Percentiles rank a stretch among this genome's conserved stretches.
phyloP scores from a whole-genome alignment of 2,888 invertebrate species.

The Chaetoderma sp. region DNA sequence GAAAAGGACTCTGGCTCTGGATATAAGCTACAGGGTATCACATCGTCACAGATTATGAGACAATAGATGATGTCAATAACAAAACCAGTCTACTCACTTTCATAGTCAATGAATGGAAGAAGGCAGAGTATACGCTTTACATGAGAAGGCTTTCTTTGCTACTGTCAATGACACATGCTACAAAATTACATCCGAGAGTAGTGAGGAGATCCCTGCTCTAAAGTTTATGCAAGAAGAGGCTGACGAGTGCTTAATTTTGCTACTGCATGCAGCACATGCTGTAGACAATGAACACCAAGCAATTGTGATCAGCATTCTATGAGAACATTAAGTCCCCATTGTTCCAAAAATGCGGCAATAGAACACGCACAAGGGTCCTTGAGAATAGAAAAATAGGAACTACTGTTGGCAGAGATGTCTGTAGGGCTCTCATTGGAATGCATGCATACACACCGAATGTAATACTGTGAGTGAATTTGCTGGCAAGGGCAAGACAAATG shows the following conservation, averaged over 20 bases:
- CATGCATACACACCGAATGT: slow-evolving; percentile 24
- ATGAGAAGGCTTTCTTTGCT: slow-evolving; percentile 30
- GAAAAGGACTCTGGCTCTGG: neutral
- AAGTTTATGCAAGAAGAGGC: slow-evolving; percentile 43
- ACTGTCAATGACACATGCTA: slow-evolving; percentile 23
- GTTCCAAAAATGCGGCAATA: slow-evolving; percentile 27
- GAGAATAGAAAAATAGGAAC: slow-evolving; percentile 28
- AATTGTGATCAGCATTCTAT: slow-evolving; percentile 26
- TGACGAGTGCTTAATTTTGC: slow-evolving; percentile 30
- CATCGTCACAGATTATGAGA: neutral
- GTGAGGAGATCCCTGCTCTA: slow-evolving; percentile 19
- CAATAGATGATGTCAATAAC: slow-evolving; percentile 2
- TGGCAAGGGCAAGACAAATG: slow-evolving; percentile 27
- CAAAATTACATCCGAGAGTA: slow-evolving; percentile 6
- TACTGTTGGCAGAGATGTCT: no score
- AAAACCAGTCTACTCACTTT: slow-evolving; percentile 26
- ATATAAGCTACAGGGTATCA: neutral
- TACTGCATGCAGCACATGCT: slow-evolving; percentile 35
- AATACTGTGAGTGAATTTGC: slow-evolving; percentile 31
- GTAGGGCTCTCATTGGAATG: no score
- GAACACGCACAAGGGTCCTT: no score
- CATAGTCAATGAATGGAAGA: slow-evolving; percentile 24
- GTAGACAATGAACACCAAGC: slow-evolving; percentile 22
- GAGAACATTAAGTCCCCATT: slow-evolving; percentile 12
- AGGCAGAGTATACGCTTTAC: slow-evolving; percentile 2